Base-by-base conservation (phyloP, 2,113 vertebrate species). In the Pygoscelis antarcticus region DNA sequence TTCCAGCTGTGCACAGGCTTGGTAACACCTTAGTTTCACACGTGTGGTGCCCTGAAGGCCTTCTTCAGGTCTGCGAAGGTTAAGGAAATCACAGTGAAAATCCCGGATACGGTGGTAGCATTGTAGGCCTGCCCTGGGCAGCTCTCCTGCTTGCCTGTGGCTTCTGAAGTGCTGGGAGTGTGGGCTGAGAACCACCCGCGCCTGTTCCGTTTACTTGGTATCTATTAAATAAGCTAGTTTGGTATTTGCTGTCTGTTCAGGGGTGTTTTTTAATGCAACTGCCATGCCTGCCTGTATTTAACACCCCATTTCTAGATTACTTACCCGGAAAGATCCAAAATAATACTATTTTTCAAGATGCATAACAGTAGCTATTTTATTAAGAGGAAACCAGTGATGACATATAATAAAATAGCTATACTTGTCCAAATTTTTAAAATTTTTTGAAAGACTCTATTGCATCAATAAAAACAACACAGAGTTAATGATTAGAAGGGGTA, bases 81-180 rank as follows among this genome's bases (percentile, higher is more conserved):
- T n/a, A 80, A 52, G 46, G 25, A 85, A 58, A 26, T 36, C 13
- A 6, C 21, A 29, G 21, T 19, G 55, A 49, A 76, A 68, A 47
- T 40, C 17, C 21, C 30, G 42, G 68, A 13, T 36, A 1, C 0
- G 2, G 9, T 71, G 27, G 9, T 44, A 23, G 9, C 1, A 0
- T 13, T 47, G 7, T 30, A 40, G 34, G 18, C 44, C 34, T 52
- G 78, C 22, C 14, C 47, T 38, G 34, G 29, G 34, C 60, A 66
- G 49, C 44, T 52, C 23, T 72, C 1, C n/a, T 52, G 27, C 18
- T 42, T 54, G 10, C 16, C 30, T 18, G 3, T 4, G 26, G 17
- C 83, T 82, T 46, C 36, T 51, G 32, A 65, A 40, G 13, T 18
- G 7, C 23, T 52, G 34, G 10, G 14, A 23, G 2, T 4, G 6